Evolutionary conservation across 2,888 invertebrate species (phyloP).

Genomic region (Timema podura): DNA sequence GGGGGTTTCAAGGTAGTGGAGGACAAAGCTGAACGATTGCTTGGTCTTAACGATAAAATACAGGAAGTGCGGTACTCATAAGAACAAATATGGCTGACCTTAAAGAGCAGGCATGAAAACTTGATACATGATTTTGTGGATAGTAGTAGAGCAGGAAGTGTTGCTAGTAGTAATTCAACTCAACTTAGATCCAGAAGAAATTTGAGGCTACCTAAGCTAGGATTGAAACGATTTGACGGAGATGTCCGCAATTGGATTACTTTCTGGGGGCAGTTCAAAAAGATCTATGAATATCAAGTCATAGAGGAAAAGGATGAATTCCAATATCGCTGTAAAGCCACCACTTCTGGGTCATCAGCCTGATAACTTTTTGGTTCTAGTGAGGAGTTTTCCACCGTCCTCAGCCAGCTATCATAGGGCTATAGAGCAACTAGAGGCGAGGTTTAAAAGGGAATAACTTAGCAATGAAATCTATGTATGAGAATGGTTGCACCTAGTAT

Average conservation of each 20-base stretch:
- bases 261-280: slow-evolving; percentile 1
- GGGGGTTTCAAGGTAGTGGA: background rate
- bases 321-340: background rate
- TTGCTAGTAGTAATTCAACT: background rate
- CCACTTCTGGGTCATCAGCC: too few species aligned
- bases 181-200: background rate
- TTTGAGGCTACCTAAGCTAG: slow-evolving; percentile 8
- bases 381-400: background rate
- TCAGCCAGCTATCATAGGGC: background rate
- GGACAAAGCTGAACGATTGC: background rate
- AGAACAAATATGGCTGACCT: background rate
- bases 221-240: background rate
- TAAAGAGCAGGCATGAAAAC: background rate
- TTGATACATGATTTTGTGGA: background rate
- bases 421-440: background rate
- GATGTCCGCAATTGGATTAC: background rate
- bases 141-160: background rate
- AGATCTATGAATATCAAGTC: background rate
- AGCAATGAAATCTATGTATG: background rate
- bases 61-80: too few species aligned
- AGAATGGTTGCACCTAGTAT: background rate
- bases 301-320: slow-evolving; percentile 1
- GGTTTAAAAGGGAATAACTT: background rate
- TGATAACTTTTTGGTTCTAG: background rate
- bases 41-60: background rate